Base-by-base conservation (phyloP, 64 coral and sea anemone genomes). In the Pocillopora verrucosa region DNA sequence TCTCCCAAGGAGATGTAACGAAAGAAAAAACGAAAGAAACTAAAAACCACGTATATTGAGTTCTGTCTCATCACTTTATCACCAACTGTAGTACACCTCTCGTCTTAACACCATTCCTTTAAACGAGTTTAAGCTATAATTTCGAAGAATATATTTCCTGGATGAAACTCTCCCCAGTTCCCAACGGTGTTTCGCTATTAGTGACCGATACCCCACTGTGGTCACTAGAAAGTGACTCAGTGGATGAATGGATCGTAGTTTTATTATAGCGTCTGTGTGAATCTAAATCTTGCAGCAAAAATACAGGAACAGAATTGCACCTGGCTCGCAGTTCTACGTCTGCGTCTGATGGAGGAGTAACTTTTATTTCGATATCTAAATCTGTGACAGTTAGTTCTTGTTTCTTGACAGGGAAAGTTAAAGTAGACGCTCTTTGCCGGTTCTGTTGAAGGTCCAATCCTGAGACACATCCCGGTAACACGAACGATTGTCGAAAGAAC, bases 91-190 rank as follows among this genome's bases (percentile, higher is more conserved):
- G 41, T 51, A 4, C 7, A 51, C 41, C 41, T 51, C 41, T 51
- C 41, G 41, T 51, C 41, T 30, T 30, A 30, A 30, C 30, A 30
- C 30, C 30, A 30, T 30, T 30, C 30, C 30, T 30, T 30, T 30
- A 30, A 30, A 30, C 30, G 30, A 30, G 30, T 30, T 30, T 30
- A 30, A 30, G 30, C 61, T 83, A 83, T 65, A 83, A 65, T 17
- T 67, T 83, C 14, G 82, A 73, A 26, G 82, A 72, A 72, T 16
- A 58, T 16, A 85, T 72, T 65, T 85, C 82, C 63, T 36, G 82
- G 11, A 85, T 85, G 38, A 69, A 83, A 13, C 25, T 13, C 61
- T 64, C 19, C 15, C 16, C 36, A 13, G 41, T 51, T 51, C 65
- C 80, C 36, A 68, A 9, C 1, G 10, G 35, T 41, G 80, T 69